These are phyloP conservation scores for Sceloporus undulatus DNA, from an alignment of 2,113 vertebrate species.

Conservation along the genomic window DNA sequence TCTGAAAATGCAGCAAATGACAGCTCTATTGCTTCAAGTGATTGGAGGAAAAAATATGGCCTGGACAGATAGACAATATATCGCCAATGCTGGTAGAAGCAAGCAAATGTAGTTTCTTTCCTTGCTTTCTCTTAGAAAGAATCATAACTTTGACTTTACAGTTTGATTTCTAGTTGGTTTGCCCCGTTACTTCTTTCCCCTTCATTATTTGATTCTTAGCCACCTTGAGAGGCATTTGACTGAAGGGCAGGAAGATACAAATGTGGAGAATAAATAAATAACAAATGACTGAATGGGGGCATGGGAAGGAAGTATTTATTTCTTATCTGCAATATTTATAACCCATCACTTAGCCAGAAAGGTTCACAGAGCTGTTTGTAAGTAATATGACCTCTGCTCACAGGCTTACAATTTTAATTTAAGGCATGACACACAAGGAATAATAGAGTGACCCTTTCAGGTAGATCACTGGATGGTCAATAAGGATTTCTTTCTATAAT, in stretches of 20 bases:
- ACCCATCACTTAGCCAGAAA: too few species aligned
- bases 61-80: slow-evolving; percentile 33
- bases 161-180: background rate
- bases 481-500: too few species aligned
- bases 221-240: background rate
- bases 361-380: too few species aligned
- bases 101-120: background rate
- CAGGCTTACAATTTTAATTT: too few species aligned
- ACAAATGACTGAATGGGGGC: background rate
- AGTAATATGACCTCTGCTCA: too few species aligned
- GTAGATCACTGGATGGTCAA: background rate
- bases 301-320: background rate
- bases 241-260: background rate
- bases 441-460: background rate
- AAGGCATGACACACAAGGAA: background rate
- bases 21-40: slow-evolving; percentile 70
- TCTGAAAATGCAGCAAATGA: slow-evolving; percentile 78
- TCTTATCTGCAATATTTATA: too few species aligned
- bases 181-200: background rate
- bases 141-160: too few species aligned
- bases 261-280: background rate
- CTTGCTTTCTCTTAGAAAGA: background rate
- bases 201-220: background rate
- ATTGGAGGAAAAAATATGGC: slow-evolving; percentile 57
- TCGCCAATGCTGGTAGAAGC: accelerated